Evolutionary conservation across 2,113 vertebrate genomes (phyloP), one percentile per base, ranked within the genome.

Genomic region (Sinosuthora webbiana): DNA sequence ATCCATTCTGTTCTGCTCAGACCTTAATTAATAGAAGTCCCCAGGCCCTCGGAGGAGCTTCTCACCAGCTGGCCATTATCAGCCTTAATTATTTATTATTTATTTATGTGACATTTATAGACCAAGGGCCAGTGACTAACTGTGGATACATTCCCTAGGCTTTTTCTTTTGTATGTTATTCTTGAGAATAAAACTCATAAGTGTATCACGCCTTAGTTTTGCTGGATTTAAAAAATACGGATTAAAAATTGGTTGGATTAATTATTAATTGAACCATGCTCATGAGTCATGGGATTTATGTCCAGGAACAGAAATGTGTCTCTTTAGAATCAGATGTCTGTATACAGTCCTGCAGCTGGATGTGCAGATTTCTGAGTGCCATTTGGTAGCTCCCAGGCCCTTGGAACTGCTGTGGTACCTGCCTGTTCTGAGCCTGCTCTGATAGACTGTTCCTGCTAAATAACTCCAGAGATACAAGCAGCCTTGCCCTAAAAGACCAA

Each of bases 191-290:
- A 21, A 59, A 56, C 9, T 82, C 6, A 3, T 15, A 67, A 74
- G 8, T 15, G 8, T 42, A 42, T 37, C 7, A 12, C 25, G 78
- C 25, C 22, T 84, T 57, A 47, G 17, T 23, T 78, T 73, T 78
- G 9, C 25, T 16, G 28, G 31, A 31, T 73, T 57, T 64, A 80
- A 63, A 63, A 50, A n/a, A 28, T 2, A 30, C 1, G 4, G 42
- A 49, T 74, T 64, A 75, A 67, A 93, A 90, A 4, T 68, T 6
- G 1, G 45, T 88, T 84, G 33, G 45, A 49, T 75, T 53, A 93
- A 75, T 94, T 81, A 63, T 83, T 90, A 91, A 83, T 92, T 91
- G 83, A 97, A 55, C 52, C 18, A 59, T 37, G 35, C 7, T 50
- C 25, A 35, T 14, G 24, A 67, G 31, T 55, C 15, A 30, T 25